A percentile compares a stretch with the other conserved stretches of the same genome.
These are phyloP conservation scores for Tenthredo livida DNA, from an alignment of 2,888 invertebrate species.

Conservation along the genomic window DNA sequence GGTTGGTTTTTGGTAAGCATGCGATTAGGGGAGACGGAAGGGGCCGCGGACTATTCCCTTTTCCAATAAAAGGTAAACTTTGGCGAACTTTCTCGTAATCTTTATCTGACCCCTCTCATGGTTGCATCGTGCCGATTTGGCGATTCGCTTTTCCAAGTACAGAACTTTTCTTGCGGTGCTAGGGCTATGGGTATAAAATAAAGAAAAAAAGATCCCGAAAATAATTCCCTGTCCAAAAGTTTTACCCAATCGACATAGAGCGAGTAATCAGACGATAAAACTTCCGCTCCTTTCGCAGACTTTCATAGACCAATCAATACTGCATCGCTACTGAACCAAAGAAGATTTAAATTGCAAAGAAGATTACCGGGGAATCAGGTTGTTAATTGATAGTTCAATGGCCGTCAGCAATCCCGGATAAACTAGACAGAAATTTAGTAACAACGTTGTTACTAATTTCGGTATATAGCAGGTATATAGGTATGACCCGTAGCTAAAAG, in stretches of 20 bases:
- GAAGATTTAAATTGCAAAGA: conserved; percentile 9
- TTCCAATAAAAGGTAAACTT: conserved; percentile 47
- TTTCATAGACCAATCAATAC: not conserved
- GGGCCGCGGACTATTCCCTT: conserved; percentile 25
- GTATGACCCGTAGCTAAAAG: conserved; percentile 1
- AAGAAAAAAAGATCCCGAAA: conserved; percentile 24
- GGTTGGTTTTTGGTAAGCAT: conserved; percentile 6
- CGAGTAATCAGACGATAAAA: conserved; percentile 32
- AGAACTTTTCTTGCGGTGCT: conserved; percentile 12
- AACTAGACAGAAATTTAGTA: not conserved
- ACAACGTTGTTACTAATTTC: conserved; percentile 35
- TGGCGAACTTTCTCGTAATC: conserved; percentile 38
- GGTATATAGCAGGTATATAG: no score
- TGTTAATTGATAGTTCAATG: conserved; percentile 18
- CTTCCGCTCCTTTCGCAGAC: conserved; percentile 17
- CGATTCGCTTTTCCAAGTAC: conserved; percentile 15
- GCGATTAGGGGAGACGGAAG: conserved; percentile 45
- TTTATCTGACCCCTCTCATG: conserved; percentile 42
- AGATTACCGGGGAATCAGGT: conserved; percentile 9
- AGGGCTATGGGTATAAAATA: not conserved
- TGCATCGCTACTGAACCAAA: conserved; percentile 6
- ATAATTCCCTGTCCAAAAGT: conserved; percentile 37
- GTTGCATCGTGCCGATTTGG: conserved; percentile 48
- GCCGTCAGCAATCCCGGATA: conserved; percentile 7
- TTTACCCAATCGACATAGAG: conserved; percentile 6